Evolutionary conservation across 2,888 invertebrate genomes (phyloP), one percentile per base, ranked within the genome.

Genomic region (Pterobdella sp.): DNA sequence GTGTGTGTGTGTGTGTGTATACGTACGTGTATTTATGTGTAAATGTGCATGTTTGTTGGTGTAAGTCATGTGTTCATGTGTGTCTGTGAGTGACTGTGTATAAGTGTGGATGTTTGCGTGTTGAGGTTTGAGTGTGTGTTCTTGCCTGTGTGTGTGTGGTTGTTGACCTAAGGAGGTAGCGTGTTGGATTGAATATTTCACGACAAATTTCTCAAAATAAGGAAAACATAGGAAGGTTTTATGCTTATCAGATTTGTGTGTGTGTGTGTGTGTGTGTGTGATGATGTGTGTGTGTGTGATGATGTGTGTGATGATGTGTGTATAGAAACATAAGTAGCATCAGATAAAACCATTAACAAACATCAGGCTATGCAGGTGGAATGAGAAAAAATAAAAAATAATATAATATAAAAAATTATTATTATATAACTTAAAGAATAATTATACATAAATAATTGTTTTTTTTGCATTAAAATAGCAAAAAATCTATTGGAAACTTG

Each of bases 1-100:
- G 35, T 65, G 65, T 65, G 35, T 31, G 34, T 65, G 35, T 65
- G 65, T 65, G 65, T 65, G 35, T 65, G 32, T 65, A 34, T 34
- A 29, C 32, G 65, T 65, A 31, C 4, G 35, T 29, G 35, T 29
- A 26, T 7, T n/a, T 7, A 14, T 29, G 31, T 63, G 63, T 7
- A 63, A 7, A n/a, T 29, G 63, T 49, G 52, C n/a, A n/a, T 49
- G 52, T 18, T 14, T 18, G 52, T 49, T 49, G 52, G 14, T 18
- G 14, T 18, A 49, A 49, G 14, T 14, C n/a, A 49, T 49, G 52
- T 49, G 14, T 49, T 14, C n/a, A 49, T 49, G 52, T 49, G n/a
- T 49, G 52, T 49, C n/a, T 49, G n/a, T 49, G 52, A 18, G n/a
- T 18, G 52, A 49, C 14, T 14, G n/a, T 49, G n/a, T 14, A n/a